Evolutionary conservation across 2,797 vertebrate genomes (phyloP).

Genomic region (Trematomus bernacchii): DNA sequence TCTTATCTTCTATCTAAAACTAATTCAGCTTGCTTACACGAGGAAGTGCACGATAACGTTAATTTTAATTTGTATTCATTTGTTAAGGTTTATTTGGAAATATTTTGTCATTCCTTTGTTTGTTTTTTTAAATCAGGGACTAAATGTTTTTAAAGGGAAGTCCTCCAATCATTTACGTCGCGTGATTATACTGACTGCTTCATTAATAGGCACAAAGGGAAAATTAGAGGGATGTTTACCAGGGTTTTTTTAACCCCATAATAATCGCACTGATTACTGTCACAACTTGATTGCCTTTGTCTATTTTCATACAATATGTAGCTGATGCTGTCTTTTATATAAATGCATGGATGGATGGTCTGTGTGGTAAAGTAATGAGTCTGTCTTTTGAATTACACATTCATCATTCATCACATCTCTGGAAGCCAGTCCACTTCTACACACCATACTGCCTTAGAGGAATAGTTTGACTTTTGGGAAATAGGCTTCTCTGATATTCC

Average conservation of each 20-base stretch:
- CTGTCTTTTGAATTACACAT: neutral
- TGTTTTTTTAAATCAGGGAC: conserved; percentile 5
- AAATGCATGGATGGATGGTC: neutral
- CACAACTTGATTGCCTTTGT: neutral
- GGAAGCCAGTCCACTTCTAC: neutral
- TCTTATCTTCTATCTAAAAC: neutral
- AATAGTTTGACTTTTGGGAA: neutral
- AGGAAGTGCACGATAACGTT: neutral
- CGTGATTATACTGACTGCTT: conserved; percentile 5
- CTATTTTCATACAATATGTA: neutral
- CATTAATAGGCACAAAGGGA: conserved; percentile 35
- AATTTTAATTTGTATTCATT: neutral
- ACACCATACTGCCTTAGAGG: neutral
- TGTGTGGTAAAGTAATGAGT: neutral
- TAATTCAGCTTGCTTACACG: neutral
- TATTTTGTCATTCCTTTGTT: conserved; percentile 1
- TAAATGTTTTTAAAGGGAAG: conserved; percentile 12
- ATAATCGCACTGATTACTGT: conserved; percentile 45
- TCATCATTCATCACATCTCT: neutral
- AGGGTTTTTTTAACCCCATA: conserved; percentile 20
- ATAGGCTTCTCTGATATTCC: neutral
- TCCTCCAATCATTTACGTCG: neutral
- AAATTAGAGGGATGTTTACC: neutral
- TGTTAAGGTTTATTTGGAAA: neutral
- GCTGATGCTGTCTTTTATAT: conserved; percentile 4